A percentile compares a stretch with the other conserved stretches of the same genome.
phyloP scores from a whole-genome alignment of 2,888 invertebrate species.

The Eupithecia subfuscata region DNA sequence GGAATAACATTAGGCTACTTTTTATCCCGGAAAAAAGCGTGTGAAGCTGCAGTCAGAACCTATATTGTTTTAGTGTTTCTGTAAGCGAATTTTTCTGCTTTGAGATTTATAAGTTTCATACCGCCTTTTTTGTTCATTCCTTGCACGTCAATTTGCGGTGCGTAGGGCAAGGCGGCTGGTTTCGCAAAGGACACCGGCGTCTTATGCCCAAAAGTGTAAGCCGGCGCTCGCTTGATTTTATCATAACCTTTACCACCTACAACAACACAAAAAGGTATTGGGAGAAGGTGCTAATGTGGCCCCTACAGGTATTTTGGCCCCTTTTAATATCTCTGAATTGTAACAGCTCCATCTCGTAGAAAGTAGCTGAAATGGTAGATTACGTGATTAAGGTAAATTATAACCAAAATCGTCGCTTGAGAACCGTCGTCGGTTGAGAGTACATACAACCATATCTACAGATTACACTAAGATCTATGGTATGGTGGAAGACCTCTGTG shows the following conservation, averaged over 20 bases:
- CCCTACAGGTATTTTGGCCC: too few relatives aligned
- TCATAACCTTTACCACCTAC: slow-evolving; percentile 70
- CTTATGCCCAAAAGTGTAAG: slow-evolving; percentile 66
- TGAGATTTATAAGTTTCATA: background rate
- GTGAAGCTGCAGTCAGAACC: background rate
- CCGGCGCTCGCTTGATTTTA: slow-evolving; percentile 70
- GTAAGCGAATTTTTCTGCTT: background rate
- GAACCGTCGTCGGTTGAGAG: too few relatives aligned
- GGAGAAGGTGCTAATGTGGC: too few relatives aligned
- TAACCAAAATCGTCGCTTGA: too few relatives aligned
- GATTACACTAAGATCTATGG: too few relatives aligned
- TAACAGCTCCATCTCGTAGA: too few relatives aligned
- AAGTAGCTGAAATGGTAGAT: too few relatives aligned
- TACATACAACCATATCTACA: too few relatives aligned
- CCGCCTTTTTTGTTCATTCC: slow-evolving; percentile 58
- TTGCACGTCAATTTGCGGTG: slow-evolving; percentile 59
- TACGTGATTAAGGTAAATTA: too few relatives aligned
- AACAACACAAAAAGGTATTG: slow-evolving; percentile 25
- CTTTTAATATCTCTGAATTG: too few relatives aligned
- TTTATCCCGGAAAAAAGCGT: background rate
- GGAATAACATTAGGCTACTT: background rate
- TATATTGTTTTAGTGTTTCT: background rate
- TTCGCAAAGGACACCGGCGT: slow-evolving; percentile 53
- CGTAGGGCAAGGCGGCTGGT: slow-evolving; percentile 53
- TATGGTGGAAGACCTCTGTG: too few relatives aligned